A percentile compares a stretch with the other conserved stretches of the same genome.
Conservation (phyloP, 2,888 invertebrate species). For the Periphyllus acericola region DNA sequence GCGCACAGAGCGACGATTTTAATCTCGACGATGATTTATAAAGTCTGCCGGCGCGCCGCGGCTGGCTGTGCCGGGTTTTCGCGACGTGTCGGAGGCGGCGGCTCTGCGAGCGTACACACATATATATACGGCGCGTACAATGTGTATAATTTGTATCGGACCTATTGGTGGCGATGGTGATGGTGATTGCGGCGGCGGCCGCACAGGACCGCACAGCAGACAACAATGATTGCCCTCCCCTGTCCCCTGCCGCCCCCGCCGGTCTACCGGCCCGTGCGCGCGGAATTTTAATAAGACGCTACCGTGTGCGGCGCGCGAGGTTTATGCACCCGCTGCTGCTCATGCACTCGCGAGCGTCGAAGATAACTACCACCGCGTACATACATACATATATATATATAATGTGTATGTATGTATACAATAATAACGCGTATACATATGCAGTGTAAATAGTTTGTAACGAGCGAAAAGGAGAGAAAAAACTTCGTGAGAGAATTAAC, state of each 20-base stretch:
- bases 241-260: not conserved
- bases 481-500: not conserved
- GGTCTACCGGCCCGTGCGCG: not conserved
- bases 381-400: not conserved
- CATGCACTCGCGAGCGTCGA: not conserved
- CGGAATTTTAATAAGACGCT: conserved; percentile 61
- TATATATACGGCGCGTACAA: not conserved
- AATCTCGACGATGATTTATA: conserved; percentile 57
- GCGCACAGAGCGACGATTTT: conserved; percentile 27
- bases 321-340: conserved; percentile 10
- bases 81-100: conserved; percentile 7
- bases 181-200: not conserved
- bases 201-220: conserved; percentile 53
- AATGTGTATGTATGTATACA: not conserved
- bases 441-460: not conserved
- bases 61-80: not conserved
- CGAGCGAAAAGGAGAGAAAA: not conserved
- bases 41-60: conserved; percentile 5
- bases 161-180: not conserved
- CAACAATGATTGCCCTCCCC: conserved; percentile 52
- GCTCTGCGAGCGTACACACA: too few relatives aligned
- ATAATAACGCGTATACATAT: not conserved
- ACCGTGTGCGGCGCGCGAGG: conserved; percentile 29
- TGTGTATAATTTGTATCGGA: conserved; percentile 57
- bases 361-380: not conserved